Percentiles rank a stretch among this genome's conserved stretches.
phyloP scores from a whole-genome alignment of 2,113 vertebrate species.

The Pycnonotus jocosus region DNA sequence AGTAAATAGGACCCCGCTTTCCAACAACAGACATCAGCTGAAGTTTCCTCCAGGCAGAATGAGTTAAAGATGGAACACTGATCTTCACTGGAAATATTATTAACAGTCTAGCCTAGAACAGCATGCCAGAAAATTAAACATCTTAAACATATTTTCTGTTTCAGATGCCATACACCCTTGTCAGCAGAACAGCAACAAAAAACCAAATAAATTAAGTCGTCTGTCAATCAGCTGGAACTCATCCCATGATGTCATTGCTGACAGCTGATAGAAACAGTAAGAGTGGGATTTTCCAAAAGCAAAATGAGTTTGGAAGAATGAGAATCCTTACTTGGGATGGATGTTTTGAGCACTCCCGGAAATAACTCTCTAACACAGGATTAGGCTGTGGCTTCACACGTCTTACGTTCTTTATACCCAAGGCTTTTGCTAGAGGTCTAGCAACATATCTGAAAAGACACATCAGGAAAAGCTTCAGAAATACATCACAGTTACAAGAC shows the following conservation, averaged over 20 bases:
- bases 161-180: neutral
- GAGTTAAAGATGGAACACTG: slow-evolving; percentile 24
- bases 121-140: slow-evolving; percentile 23
- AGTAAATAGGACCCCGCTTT: neutral
- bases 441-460: slow-evolving; percentile 80
- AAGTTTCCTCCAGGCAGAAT: slow-evolving; percentile 1
- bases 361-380: slow-evolving; percentile 79
- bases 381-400: slow-evolving; percentile 72
- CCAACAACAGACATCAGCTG: slow-evolving; percentile 26
- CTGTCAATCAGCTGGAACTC: slow-evolving; percentile 39
- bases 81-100: neutral
- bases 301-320: neutral
- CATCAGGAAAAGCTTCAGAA: neutral
- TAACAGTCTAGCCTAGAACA: neutral
- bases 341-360: slow-evolving; percentile 67
- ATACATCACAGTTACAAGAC: neutral
- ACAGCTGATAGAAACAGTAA: slow-evolving; percentile 37
- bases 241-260: slow-evolving; percentile 11
- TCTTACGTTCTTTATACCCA: slow-evolving; percentile 76
- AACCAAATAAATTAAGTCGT: slow-evolving; percentile 45
- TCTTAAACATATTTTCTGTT: slow-evolving; percentile 15
- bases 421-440: slow-evolving; percentile 74
- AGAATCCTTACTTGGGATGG: slow-evolving; percentile 81
- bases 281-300: neutral
- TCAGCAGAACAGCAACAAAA: slow-evolving; percentile 41